These are phyloP conservation scores for Molanna angustata DNA, from an alignment of 2,888 invertebrate species.

Conservation along the genomic window DNA sequence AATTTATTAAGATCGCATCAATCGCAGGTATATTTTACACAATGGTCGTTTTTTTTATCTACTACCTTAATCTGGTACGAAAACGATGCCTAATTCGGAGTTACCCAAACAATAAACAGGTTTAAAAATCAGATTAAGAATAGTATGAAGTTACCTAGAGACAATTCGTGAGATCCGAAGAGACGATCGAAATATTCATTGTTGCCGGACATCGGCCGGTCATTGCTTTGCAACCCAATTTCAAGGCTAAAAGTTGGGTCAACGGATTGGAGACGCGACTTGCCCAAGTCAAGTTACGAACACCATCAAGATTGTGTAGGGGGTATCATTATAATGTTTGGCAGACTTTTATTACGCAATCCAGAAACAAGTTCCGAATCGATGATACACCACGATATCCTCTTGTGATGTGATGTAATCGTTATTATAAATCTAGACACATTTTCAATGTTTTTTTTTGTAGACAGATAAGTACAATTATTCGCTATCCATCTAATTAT, in stretches of 20 bases:
- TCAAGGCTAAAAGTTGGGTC: slow-evolving; percentile 32
- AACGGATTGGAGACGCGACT: slow-evolving; percentile 26
- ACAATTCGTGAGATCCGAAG: neutral
- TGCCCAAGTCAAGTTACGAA: neutral
- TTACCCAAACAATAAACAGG: no score
- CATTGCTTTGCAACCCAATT: slow-evolving; percentile 24
- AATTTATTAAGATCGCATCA: no score
- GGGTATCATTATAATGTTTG: neutral
- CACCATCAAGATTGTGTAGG: neutral
- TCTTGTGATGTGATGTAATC: neutral
- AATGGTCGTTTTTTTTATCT: no score
- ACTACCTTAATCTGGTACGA: no score
- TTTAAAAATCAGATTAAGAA: neutral
- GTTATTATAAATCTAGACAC: no score
- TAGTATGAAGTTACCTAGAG: no score
- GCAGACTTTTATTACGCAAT: neutral
- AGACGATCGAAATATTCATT: slow-evolving; percentile 1
- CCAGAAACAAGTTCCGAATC: neutral
- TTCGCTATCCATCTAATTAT: no score
- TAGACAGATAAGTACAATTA: no score
- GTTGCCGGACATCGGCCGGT: slow-evolving; percentile 30
- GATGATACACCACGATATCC: neutral
- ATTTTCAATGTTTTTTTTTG: no score
- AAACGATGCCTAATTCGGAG: no score
- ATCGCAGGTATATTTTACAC: no score